Evolutionary conservation across 1,140 invertebrate genomes (phyloP).

Genomic region (Piezodorus guildinii): DNA sequence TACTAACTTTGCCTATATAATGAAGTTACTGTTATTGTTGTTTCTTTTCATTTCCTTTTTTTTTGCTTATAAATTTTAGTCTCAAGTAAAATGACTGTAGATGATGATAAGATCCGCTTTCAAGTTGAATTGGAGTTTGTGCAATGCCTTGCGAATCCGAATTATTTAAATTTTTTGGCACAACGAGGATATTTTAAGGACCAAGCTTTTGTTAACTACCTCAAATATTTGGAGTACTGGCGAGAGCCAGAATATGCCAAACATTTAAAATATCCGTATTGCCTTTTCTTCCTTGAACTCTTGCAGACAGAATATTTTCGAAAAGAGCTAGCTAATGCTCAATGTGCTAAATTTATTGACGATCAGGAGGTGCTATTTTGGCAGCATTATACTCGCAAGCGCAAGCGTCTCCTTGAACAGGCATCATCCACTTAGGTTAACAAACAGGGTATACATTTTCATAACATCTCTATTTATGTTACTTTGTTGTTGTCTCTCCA

Average conservation of each 20-base stretch:
- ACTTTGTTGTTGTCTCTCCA: no score
- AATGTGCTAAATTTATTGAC: constrained; percentile 96
- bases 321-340: constrained; percentile 84
- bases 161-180: constrained; percentile 96
- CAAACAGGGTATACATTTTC: constrained; percentile 3
- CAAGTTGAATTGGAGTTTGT: constrained; percentile 98
- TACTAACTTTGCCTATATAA: no score
- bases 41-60: no score
- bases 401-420: constrained; percentile 56
- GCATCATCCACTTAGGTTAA: constrained; percentile 15
- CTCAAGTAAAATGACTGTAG: background rate
- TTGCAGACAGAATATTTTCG: constrained; percentile 96
- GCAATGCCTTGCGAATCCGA: constrained; percentile 95
- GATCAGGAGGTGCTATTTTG: constrained; percentile 94
- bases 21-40: no score
- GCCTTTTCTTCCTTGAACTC: constrained; percentile 91
- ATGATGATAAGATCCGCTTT: constrained; percentile 50
- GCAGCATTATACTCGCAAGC: constrained; percentile 91
- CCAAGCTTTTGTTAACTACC: constrained; percentile 84
- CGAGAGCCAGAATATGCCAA: constrained; percentile 95
- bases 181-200: constrained; percentile 96
- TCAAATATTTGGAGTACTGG: constrained; percentile 96
- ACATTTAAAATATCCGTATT: constrained; percentile 91
- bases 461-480: no score
- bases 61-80: no score